Evolutionary conservation across 2,797 vertebrate species (phyloP), one percentile per base, ranked within the genome.

Genomic region (Leptatherina wallacei): DNA sequence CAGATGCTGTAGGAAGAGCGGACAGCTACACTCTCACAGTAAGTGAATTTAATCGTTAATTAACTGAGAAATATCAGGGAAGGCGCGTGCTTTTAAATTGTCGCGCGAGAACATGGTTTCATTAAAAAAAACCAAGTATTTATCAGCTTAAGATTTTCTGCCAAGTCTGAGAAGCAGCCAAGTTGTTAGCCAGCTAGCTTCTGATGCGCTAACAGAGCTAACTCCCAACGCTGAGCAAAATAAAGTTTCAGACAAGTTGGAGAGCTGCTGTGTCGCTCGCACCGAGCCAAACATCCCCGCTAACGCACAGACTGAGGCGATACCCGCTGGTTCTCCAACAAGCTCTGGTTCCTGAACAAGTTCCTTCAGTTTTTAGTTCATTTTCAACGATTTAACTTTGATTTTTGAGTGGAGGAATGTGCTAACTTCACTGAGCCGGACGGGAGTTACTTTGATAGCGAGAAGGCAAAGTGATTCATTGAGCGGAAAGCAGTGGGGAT

Each of bases 391-490:
- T 89, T 27, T 47, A 84, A 85, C 79, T 91, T 84, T 85, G 82
- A 80, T n/a, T 87, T 90, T 61, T 20, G 87, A 90, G 92, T 92
- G 80, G 57, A 89, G 91, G 92, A 93, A 92, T 93, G 92, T 59
- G 87, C 84, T 87, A 75, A 77, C 33, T 75, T 40, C 14, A 65
- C 36, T 68, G 36, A 68, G 79, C 82, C 27, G 58, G 22, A 12
- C 35, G 8, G 30, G 63, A 78, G 59, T 52, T 22, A 3, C 47
- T 73, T 8, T 61, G 67, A 44, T 20, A 10, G 32, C 27, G 14
- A 71, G 27, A 38, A 30, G 36, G 65, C 32, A 20, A 47, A 3
- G 20, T 2, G 10, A 3, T 35, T 60, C 40, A 51, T 36, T 77
- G 59, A 69, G 65, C 60, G 7, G 10, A 18, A 3, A 24, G 49